A percentile compares a stretch with the other conserved stretches of the same genome.
Conservation (phyloP, 2,888 invertebrate genomes). For the Plutella xylostella region DNA sequence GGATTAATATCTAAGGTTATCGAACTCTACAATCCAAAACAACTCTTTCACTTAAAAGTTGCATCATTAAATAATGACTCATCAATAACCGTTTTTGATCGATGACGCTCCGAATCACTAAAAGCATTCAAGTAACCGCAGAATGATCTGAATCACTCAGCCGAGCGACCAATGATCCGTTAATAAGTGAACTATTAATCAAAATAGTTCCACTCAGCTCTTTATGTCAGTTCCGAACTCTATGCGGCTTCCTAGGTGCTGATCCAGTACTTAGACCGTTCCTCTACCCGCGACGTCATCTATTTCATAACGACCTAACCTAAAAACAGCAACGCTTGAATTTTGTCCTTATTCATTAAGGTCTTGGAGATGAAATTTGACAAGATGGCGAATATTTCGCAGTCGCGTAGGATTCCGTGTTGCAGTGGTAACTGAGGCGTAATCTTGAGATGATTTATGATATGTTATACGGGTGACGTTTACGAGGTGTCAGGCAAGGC, state of each 20-base stretch:
- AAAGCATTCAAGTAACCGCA: constrained; percentile 16
- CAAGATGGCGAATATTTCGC: neutral
- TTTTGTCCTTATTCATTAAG: neutral
- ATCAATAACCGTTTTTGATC: constrained; percentile 18
- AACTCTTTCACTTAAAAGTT: neutral
- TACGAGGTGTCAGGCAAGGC: constrained; percentile 60
- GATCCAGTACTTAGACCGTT: constrained; percentile 51
- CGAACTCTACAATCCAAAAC: neutral
- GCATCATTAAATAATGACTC: neutral
- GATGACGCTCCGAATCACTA: constrained; percentile 23
- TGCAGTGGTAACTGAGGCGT: constrained; percentile 49
- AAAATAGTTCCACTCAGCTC: constrained; percentile 31
- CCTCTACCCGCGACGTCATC: constrained; percentile 19
- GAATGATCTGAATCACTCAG: constrained; percentile 22
- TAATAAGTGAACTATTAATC: constrained; percentile 63
- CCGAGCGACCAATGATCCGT: constrained; percentile 24
- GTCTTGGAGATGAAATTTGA: neutral
- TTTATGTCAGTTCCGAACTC: constrained; percentile 43
- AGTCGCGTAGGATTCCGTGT: neutral
- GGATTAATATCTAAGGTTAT: too few relatives aligned
- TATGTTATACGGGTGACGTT: constrained; percentile 61
- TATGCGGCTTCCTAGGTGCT: constrained; percentile 44
- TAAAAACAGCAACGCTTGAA: neutral
- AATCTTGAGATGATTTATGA: constrained; percentile 69
- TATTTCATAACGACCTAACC: neutral